Evolutionary conservation across 2,113 vertebrate genomes (phyloP), one percentile per base, ranked within the genome.

Genomic region (Gambusia holbrooki): DNA sequence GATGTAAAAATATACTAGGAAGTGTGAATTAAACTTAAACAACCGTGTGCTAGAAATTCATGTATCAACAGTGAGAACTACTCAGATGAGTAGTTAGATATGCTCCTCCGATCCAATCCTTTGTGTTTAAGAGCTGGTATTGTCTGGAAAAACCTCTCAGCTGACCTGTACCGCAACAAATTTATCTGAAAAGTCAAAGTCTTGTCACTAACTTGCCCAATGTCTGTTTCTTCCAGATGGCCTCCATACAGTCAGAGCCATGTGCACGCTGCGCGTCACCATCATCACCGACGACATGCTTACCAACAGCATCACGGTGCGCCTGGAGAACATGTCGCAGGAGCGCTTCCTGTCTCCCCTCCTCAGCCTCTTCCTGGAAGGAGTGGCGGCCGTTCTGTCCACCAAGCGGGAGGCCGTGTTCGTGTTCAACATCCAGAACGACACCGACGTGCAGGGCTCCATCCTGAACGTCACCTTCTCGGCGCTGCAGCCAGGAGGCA

Each of bases 231-330:
- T 64, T 66, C 15, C 89, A 99, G 97, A 99, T 15, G 97, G 97
- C 0, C 0, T 97, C 69, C 97, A 99, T 87, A 90, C 67, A 0
- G 95, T 97, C 3, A 92, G 89, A 0, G 96, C 97, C 0, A 84
- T 92, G 35, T 99, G 97, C 88, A 98, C 96, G 0, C 93, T 99
- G 81, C 95, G 97, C 0, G 97, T 98, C 79, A 96, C 96, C 87
- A 96, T 99, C 94, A 98, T 99, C 92, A 99, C 97, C 0, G 98
- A 99, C 0, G 97, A 99, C 93, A 99, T 99, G 98, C 89, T 99
- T 75, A 98, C 97, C 81, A 97, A 98, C 94, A 99, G 98, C 93
- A 98, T 99, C 94, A 99, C 98, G 0, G 97, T 99, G 48, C 96
- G 97, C 0, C 93, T 99, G 92, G 97, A 99, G 91, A 97, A 99